Conservation (phyloP, 2,888 invertebrate species). For the Spilosoma lubricipeda region DNA sequence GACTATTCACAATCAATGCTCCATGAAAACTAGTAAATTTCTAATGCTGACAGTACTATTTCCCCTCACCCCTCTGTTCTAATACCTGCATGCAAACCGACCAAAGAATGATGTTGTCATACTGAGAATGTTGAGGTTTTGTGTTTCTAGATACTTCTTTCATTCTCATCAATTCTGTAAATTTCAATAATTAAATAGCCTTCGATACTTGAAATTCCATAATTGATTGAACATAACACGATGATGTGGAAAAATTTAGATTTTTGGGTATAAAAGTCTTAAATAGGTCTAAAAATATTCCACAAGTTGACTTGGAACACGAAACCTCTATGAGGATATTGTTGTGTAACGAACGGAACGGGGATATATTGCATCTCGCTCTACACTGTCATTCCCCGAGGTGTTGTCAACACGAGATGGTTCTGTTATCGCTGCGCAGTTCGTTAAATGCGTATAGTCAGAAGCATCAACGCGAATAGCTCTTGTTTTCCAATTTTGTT, state of each 20-base stretch:
- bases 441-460: conserved; percentile 74
- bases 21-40: conserved; percentile 42
- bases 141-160: conserved; percentile 74
- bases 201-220: not conserved
- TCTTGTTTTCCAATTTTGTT: conserved; percentile 69
- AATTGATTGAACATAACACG: not conserved
- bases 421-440: conserved; percentile 81
- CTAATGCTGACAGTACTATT: conserved; percentile 61
- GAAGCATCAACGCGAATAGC: conserved; percentile 66
- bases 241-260: conserved; percentile 12
- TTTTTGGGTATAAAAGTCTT: conserved; percentile 4
- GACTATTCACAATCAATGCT: conserved; percentile 14
- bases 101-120: conserved; percentile 63
- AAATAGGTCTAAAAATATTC: conserved; percentile 58
- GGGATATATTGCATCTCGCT: conserved; percentile 68
- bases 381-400: conserved; percentile 64
- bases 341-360: conserved; percentile 51
- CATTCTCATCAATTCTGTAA: conserved; percentile 46
- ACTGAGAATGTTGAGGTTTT: conserved; percentile 74
- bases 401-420: conserved; percentile 77
- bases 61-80: conserved; percentile 51
- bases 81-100: conserved; percentile 50
- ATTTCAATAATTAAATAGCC: not conserved
- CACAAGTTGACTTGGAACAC: conserved; percentile 74
- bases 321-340: conserved; percentile 73